A percentile compares a stretch with the other conserved stretches of the same genome.
Evolutionary conservation across 2,113 vertebrate genomes (phyloP).

Genomic region (Dolichallabes microphthalmus): DNA sequence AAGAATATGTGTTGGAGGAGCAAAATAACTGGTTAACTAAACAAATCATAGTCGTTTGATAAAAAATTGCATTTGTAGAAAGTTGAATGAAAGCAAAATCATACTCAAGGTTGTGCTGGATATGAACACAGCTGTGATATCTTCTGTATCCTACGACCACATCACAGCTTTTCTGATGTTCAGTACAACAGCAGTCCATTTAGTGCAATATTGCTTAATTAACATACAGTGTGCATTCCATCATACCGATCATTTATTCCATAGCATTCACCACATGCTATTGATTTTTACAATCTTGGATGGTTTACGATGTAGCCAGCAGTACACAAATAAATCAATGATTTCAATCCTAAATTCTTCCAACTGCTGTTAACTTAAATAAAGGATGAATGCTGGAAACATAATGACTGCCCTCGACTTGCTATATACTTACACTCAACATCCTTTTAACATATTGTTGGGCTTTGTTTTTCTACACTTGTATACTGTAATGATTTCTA

Average conservation of each 20-base stretch:
- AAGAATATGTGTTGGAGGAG: too few species aligned
- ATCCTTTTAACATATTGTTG: background rate
- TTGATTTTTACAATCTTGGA: background rate
- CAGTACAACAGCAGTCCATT: too few species aligned
- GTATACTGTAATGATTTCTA: background rate
- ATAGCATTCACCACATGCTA: background rate
- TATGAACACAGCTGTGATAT: too few species aligned
- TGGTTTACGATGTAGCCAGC: background rate
- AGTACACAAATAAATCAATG: background rate
- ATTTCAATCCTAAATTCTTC: background rate
- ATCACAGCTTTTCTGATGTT: too few species aligned
- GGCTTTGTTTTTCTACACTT: background rate
- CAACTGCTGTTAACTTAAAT: background rate
- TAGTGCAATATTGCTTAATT: background rate
- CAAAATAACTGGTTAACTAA: too few species aligned
- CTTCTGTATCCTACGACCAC: too few species aligned
- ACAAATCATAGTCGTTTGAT: too few species aligned
- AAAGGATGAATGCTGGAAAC: background rate
- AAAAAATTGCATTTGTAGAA: too few species aligned
- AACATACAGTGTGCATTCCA: background rate
- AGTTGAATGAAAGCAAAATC: too few species aligned
- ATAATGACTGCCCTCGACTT: background rate
- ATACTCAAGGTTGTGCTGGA: too few species aligned
- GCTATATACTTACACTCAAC: background rate
- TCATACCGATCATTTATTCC: background rate